phyloP scores from a whole-genome alignment of 2,797 vertebrate species.

The Centropyge bicolor region DNA sequence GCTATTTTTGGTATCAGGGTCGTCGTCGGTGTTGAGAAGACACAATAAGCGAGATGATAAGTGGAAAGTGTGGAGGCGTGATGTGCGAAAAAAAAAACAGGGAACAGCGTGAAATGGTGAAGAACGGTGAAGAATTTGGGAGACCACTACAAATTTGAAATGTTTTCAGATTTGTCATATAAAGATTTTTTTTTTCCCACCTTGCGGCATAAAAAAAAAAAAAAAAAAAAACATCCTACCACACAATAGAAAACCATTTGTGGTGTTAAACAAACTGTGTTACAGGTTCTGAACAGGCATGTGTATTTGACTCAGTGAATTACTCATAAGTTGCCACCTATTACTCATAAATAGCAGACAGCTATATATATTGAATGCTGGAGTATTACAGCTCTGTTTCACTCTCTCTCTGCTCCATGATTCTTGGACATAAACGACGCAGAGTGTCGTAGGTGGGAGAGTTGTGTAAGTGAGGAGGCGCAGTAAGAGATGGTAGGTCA shows the following conservation, averaged over 20 bases:
- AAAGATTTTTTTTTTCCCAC: slow-evolving; percentile 1
- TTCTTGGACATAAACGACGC: slow-evolving; percentile 76
- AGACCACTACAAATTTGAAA: not conserved
- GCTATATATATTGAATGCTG: slow-evolving; percentile 49
- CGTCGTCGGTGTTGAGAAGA: slow-evolving; percentile 52
- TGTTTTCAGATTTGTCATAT: slow-evolving; percentile 6
- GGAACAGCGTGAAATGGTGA: not conserved
- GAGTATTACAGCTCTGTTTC: slow-evolving; percentile 41
- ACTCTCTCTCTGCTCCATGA: slow-evolving; percentile 53
- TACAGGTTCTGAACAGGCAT: slow-evolving; percentile 38
- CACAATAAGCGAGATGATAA: slow-evolving; percentile 39
- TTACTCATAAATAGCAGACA: slow-evolving; percentile 67
- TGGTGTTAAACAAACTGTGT: slow-evolving; percentile 22
- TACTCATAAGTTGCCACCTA: slow-evolving; percentile 61
- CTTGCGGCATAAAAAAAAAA: not conserved
- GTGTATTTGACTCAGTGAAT: slow-evolving; percentile 57
- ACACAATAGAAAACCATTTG: slow-evolving; percentile 16
- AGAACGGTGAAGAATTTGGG: not conserved
- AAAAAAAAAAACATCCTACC: not conserved
- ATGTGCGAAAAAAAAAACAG: not conserved
- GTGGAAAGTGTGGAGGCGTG: slow-evolving; percentile 1
- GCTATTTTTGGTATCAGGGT: slow-evolving; percentile 69
- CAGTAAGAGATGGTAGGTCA: slow-evolving; percentile 73
- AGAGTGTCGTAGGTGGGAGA: slow-evolving; percentile 79
- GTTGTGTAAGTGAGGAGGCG: slow-evolving; percentile 83